A percentile compares a stretch with the other conserved stretches of the same genome.
Conservation (phyloP, 2,797 vertebrate genomes). For the Xenops minutus region DNA sequence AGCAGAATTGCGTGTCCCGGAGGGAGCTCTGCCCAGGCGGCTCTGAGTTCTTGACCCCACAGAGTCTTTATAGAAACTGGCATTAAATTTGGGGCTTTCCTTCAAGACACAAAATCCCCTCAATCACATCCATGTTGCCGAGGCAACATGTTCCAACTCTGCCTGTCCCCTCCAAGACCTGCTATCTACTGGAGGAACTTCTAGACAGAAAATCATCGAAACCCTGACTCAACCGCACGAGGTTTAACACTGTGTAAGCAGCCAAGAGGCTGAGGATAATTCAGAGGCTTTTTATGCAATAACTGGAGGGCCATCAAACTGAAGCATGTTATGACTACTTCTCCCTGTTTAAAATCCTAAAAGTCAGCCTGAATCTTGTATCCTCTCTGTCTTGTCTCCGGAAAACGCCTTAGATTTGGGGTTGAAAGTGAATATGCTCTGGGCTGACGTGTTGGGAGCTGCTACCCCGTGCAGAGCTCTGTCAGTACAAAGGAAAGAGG, state of each 20-base stretch:
- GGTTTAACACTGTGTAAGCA: background rate
- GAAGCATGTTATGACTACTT: conserved; percentile 48
- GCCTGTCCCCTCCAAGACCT: background rate
- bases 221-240: background rate
- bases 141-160: background rate
- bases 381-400: conserved; percentile 44
- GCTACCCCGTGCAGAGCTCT: background rate
- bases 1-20: rapidly evolving
- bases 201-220: conserved; percentile 5
- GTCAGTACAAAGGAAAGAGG: conserved; percentile 52
- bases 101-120: conserved; percentile 11
- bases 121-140: background rate
- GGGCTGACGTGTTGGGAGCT: conserved; percentile 28
- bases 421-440: conserved; percentile 49
- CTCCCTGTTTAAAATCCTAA: conserved; percentile 41
- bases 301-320: conserved; percentile 55
- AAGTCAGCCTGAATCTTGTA: conserved; percentile 54
- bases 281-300: background rate
- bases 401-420: conserved; percentile 53
- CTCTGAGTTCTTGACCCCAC: background rate
- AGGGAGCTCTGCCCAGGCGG: background rate
- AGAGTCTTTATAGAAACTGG: background rate
- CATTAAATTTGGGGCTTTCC: background rate
- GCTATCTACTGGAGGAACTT: background rate
- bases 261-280: conserved; percentile 42